Conservation (phyloP, 1,140 invertebrate genomes). For the Meloidogyne hapla region DNA sequence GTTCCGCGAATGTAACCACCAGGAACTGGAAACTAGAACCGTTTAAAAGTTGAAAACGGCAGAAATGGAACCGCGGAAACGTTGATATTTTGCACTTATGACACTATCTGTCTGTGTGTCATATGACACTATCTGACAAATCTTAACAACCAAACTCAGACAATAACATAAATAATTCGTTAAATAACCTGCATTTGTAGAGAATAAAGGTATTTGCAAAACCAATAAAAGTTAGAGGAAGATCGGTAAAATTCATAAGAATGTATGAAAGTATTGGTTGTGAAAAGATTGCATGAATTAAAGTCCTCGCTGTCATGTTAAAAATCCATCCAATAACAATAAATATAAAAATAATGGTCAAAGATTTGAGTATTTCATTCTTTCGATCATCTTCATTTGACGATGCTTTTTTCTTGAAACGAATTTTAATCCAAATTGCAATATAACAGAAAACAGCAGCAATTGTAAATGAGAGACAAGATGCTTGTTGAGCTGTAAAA, state of each 20-base stretch:
- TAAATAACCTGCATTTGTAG: not conserved
- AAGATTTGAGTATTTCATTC: not conserved
- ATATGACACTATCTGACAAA: too few relatives aligned
- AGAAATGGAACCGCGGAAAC: too few relatives aligned
- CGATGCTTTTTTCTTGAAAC: not conserved
- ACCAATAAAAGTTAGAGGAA: not conserved
- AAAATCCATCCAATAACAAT: not conserved
- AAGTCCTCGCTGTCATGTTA: not conserved
- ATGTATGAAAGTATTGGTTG: not conserved
- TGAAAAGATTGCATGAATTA: not conserved
- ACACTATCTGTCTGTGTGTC: too few relatives aligned
- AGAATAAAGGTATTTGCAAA: not conserved
- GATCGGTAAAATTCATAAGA: not conserved
- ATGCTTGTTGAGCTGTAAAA: not conserved
- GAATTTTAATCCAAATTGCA: not conserved
- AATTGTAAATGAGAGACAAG: not conserved
- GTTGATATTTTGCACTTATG: too few relatives aligned
- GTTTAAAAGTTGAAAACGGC: too few relatives aligned
- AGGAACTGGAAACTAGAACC: too few relatives aligned
- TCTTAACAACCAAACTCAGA: too few relatives aligned
- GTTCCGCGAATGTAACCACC: too few relatives aligned
- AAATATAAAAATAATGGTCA: not conserved
- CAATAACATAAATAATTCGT: too few relatives aligned
- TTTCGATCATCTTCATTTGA: too few relatives aligned
- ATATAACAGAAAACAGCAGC: conserved; percentile 1